A percentile compares a stretch with the other conserved stretches of the same genome.
Conservation (phyloP, 2,888 invertebrate species). For the Brachyptera putata region DNA sequence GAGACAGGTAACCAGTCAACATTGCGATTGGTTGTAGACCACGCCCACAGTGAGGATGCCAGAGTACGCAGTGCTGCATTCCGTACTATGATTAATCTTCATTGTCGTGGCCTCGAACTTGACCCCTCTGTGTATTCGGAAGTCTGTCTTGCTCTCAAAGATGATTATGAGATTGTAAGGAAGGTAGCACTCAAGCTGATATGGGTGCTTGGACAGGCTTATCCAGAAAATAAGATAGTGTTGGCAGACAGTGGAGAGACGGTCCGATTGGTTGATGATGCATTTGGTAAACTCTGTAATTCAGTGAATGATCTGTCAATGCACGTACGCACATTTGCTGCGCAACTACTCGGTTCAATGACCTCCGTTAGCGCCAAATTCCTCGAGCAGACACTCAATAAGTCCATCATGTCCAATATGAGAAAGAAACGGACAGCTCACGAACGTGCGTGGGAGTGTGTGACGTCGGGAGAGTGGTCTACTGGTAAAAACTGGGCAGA, state of each 20-base stretch:
- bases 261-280: constrained; percentile 88
- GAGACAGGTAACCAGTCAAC: constrained; percentile 48
- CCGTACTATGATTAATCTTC: constrained; percentile 50
- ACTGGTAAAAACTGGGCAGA: constrained; percentile 87
- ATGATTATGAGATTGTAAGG: constrained; percentile 92
- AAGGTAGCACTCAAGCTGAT: constrained; percentile 80
- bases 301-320: constrained; percentile 90
- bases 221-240: constrained; percentile 76
- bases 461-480: constrained; percentile 85
- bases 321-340: constrained; percentile 80
- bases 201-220: constrained; percentile 78
- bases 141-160: constrained; percentile 67
- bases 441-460: constrained; percentile 78
- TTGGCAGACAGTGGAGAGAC: constrained; percentile 74
- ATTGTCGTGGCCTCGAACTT: constrained; percentile 78
- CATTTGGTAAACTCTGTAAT: constrained; percentile 91
- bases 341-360: constrained; percentile 81
- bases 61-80: constrained; percentile 87
- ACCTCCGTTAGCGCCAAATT: constrained; percentile 82
- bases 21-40: constrained; percentile 73
- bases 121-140: constrained; percentile 58
- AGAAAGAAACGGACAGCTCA: constrained; percentile 80
- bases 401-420: constrained; percentile 95
- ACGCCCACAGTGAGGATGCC: constrained; percentile 82
- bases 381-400: constrained; percentile 93